These are phyloP conservation scores for Grammomys surdaster DNA, from an alignment of 2,113 vertebrate genomes.

Conservation along the genomic window DNA sequence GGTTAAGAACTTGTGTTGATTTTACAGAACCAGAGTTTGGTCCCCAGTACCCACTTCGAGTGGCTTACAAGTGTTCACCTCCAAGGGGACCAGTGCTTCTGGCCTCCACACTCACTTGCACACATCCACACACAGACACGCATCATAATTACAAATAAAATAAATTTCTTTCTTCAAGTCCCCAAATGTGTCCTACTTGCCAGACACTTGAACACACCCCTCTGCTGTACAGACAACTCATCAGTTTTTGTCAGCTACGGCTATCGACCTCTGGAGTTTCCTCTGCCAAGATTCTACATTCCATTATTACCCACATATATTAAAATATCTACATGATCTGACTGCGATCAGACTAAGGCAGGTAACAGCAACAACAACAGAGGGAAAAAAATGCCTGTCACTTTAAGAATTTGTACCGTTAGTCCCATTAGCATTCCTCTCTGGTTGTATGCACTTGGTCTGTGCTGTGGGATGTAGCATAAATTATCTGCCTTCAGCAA, in stretches of 20 bases:
- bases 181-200: background rate
- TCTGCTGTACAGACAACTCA: background rate
- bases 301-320: slow-evolving; percentile 24
- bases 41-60: background rate
- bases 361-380: background rate
- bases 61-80: background rate
- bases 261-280: background rate
- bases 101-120: background rate
- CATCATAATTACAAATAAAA: background rate
- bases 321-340: slow-evolving; percentile 47
- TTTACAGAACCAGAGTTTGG: background rate
- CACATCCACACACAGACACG: background rate
- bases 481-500: slow-evolving; percentile 89
- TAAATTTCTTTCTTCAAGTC: slow-evolving; percentile 1
- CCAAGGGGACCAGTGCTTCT: background rate
- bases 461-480: slow-evolving; percentile 85
- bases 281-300: background rate
- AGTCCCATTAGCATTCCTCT: slow-evolving; percentile 88
- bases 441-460: slow-evolving; percentile 84
- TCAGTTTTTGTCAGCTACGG: background rate
- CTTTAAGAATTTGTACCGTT: slow-evolving; percentile 83
- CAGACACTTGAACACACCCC: background rate
- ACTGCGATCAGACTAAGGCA: slow-evolving; percentile 56
- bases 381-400: slow-evolving; percentile 1
- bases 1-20: background rate